phyloP scores from a whole-genome alignment of 2,113 vertebrate genomes.

The Clarias macrocephalus region DNA sequence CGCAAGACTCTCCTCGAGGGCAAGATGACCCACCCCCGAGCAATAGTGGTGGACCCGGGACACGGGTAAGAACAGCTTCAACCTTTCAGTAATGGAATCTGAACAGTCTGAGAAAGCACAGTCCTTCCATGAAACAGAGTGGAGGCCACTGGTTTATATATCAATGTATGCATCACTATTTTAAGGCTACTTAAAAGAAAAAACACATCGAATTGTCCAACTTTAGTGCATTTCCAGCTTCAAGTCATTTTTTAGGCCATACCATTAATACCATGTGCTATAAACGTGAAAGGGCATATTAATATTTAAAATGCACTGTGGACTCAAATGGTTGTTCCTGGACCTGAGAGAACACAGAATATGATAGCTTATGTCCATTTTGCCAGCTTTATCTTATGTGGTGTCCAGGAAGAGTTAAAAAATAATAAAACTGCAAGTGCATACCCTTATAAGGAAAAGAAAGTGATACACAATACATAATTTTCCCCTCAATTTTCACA shows the following conservation, averaged over 20 bases:
- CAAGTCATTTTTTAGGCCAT: not conserved
- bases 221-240: not conserved
- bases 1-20: slow-evolving; percentile 93
- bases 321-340: not conserved
- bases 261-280: not conserved
- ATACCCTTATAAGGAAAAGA: too few relatives aligned
- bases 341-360: accelerated
- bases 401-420: not conserved
- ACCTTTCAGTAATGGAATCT: too few relatives aligned
- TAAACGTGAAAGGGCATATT: not conserved
- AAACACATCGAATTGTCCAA: not conserved
- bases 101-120: too few relatives aligned
- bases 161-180: not conserved
- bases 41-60: slow-evolving; percentile 92
- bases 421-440: too few relatives aligned
- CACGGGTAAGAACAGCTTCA: slow-evolving; percentile 78
- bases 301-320: not conserved
- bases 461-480: too few relatives aligned
- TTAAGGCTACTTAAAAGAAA: not conserved
- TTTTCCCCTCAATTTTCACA: not conserved
- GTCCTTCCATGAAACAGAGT: too few relatives aligned
- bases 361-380: not conserved
- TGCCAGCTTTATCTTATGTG: not conserved
- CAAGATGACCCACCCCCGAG: slow-evolving; percentile 94
- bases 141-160: not conserved